A percentile compares a stretch with the other conserved stretches of the same genome.
phyloP scores from a whole-genome alignment of 2,113 vertebrate genomes.

The Actinemys pallida region DNA sequence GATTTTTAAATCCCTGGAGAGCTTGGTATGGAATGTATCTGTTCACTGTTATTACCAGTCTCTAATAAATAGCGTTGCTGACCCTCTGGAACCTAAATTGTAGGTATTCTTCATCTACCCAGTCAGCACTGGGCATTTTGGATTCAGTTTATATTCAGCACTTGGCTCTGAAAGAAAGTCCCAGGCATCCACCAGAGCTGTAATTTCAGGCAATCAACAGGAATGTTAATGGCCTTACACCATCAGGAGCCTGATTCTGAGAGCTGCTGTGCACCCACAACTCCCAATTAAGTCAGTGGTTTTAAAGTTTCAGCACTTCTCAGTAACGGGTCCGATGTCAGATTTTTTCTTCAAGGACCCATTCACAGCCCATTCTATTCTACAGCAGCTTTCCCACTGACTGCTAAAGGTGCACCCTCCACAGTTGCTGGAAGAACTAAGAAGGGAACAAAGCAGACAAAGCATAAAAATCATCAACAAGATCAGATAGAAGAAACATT shows the following conservation, averaged over 20 bases:
- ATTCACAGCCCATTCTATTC: neutral
- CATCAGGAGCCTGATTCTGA: neutral
- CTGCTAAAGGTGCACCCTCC: neutral
- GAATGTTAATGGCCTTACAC: neutral
- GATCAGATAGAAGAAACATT: constrained; percentile 69
- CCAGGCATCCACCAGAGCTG: constrained; percentile 10
- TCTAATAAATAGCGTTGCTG: constrained; percentile 34
- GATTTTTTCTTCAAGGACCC: neutral
- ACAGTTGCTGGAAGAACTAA: neutral
- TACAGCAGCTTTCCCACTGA: neutral
- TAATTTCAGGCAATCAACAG: neutral
- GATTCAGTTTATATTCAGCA: constrained; percentile 16
- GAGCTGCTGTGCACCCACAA: neutral
- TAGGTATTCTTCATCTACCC: neutral
- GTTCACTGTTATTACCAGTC: constrained; percentile 52
- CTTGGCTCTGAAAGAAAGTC: constrained; percentile 6
- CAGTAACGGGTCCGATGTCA: neutral
- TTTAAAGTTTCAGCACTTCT: neutral
- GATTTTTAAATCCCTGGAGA: constrained; percentile 69
- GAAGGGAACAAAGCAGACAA: neutral
- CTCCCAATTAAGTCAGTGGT: neutral
- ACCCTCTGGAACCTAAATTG: constrained; percentile 33
- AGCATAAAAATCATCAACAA: constrained; percentile 56
- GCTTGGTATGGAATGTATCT: constrained; percentile 38
- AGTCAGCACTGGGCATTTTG: constrained; percentile 27